A percentile compares a stretch with the other conserved stretches of the same genome.
Evolutionary conservation across 2,113 vertebrate genomes (phyloP).

Genomic region (Bubo scandiacus): DNA sequence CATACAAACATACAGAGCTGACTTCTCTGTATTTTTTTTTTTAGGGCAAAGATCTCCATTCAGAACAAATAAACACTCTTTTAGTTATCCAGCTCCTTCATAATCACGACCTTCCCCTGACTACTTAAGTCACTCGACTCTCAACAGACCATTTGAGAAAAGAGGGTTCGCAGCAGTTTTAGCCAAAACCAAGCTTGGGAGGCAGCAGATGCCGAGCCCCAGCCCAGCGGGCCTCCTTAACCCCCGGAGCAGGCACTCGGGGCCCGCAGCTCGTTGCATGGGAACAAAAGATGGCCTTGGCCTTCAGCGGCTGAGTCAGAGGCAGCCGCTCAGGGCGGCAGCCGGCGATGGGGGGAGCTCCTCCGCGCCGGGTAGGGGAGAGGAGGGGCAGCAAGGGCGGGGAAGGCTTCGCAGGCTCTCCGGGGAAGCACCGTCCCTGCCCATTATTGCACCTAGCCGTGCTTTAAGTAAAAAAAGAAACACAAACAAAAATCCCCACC

Average conservation of each 20-base stretch:
- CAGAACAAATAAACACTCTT: background rate
- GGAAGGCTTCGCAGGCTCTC: background rate
- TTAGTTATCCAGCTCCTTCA: background rate
- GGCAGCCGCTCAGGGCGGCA: background rate
- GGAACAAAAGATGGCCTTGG: background rate
- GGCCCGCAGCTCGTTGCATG: accelerated
- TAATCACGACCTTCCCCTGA: background rate
- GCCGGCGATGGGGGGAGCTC: too few species aligned
- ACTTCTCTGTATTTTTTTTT: too few species aligned
- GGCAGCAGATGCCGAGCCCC: background rate
- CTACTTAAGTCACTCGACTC: too few species aligned
- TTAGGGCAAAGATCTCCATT: background rate
- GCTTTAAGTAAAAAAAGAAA: background rate
- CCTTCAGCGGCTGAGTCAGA: background rate
- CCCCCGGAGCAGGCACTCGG: background rate
- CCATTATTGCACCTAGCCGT: accelerated
- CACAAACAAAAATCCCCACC: background rate
- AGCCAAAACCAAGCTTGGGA: background rate
- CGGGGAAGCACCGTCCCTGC: background rate
- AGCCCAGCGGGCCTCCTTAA: background rate
- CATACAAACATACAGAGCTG: background rate
- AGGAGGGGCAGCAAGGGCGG: background rate
- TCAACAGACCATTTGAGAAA: background rate
- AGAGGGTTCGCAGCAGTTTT: background rate
- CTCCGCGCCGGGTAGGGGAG: accelerated